Evolutionary conservation across 35 echinoderm and acorn worm genomes (phyloP).

Genomic region (Ophioderma brevispina): DNA sequence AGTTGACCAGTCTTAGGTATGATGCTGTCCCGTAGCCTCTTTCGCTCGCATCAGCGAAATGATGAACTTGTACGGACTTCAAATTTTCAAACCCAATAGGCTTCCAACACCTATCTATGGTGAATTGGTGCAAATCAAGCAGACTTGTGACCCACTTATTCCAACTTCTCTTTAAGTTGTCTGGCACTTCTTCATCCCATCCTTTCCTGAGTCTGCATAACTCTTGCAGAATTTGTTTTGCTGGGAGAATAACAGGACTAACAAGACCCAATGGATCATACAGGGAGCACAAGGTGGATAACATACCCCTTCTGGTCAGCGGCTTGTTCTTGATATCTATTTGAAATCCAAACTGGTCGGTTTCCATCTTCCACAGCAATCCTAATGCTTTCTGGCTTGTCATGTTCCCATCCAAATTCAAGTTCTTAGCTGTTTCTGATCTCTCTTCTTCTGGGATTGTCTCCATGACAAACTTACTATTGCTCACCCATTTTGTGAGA

Average conservation of each 20-base stretch:
- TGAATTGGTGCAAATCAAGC: too few relatives aligned
- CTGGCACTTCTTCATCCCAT: background rate
- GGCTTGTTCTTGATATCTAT: background rate
- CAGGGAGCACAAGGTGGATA: background rate
- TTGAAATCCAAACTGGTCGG: background rate
- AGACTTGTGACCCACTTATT: too few relatives aligned
- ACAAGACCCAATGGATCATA: background rate
- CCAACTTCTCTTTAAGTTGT: too few relatives aligned
- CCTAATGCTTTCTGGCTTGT: background rate
- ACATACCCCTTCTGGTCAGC: background rate
- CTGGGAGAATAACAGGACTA: background rate
- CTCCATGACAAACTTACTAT: background rate
- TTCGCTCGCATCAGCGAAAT: too few relatives aligned
- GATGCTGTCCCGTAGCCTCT: too few relatives aligned
- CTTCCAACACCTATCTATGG: too few relatives aligned
- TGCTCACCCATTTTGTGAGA: background rate
- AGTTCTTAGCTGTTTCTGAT: background rate
- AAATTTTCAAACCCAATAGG: too few relatives aligned
- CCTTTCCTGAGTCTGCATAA: background rate
- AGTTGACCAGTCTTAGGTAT: too few relatives aligned
- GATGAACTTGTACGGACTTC: too few relatives aligned
- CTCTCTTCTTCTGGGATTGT: slow-evolving; percentile 4
- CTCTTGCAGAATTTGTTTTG: background rate
- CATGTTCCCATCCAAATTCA: background rate
- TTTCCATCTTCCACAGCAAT: slow-evolving; percentile 12